Base-by-base conservation (phyloP, 2,888 invertebrate species). In the Tanaodytes sp. region DNA sequence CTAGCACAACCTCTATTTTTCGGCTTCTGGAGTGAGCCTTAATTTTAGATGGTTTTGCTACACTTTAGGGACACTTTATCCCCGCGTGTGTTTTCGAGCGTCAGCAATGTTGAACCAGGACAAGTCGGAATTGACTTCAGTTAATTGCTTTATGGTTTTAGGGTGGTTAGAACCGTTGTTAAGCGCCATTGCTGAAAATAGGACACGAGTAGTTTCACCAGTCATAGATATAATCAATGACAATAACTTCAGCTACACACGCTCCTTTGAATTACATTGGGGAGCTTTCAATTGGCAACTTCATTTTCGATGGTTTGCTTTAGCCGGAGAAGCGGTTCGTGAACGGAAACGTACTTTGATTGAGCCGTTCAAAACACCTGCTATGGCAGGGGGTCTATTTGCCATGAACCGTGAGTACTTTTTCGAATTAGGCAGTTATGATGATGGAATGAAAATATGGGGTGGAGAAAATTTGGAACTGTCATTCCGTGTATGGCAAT, bases 281-380 rank as follows among this genome's bases (percentile, higher is more conserved):
- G 99, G 98, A 2, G 98, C 96, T 0, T 97, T 99, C 84, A 98
- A 97, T 84, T 98, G 98, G 98, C 93, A 96, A 75, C 87, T 99
- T 12, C 97, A 97, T 82, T 99, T 93, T 79, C 88, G 94, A 18
- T 94, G 93, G 94, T 91, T 93, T 73, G 91, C 93, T 59, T 88
- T 94, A 0, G 91, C 92, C 20, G 88, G 88, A 30, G 87, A 89
- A 58, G 89, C 92, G 66, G 85, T 92, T 77, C 86, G 88, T 70
- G 88, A 89, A 64, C 86, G 91, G 73, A 87, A 88, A 12, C 85
- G 88, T 40, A 89, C 91, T 75, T 89, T 89, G 6, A 90, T 92
- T 0, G 89, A 90, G 79, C 90, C 91, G 0, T 91, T 91, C 75
- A 89, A 90, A 36, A 93, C 95, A 0, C 96, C 96, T 0, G 92